A percentile compares a stretch with the other conserved stretches of the same genome.
Conservation (phyloP, 2,888 invertebrate genomes). For the Junonia oenone region DNA sequence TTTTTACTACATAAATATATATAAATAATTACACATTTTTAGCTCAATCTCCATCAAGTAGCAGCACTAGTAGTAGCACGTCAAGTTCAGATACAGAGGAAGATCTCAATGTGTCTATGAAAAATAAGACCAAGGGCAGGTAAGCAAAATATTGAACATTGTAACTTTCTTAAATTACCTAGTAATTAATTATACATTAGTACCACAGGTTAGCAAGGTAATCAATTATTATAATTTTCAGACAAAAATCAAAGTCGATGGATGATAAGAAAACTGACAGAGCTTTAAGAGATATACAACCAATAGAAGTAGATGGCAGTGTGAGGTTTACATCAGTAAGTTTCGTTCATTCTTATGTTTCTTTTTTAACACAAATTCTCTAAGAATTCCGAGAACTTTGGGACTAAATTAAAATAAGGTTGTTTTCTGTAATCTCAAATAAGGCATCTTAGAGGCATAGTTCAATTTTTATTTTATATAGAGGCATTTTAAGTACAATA, state of each 20-base stretch:
- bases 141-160: slow-evolving; percentile 32
- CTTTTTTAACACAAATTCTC: too few species aligned
- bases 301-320: slow-evolving; percentile 68
- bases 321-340: slow-evolving; percentile 71
- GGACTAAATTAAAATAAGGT: too few species aligned
- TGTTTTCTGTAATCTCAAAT: too few species aligned
- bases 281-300: slow-evolving; percentile 73
- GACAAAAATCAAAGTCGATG: slow-evolving; percentile 70
- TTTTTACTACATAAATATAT: too few species aligned
- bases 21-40: too few species aligned
- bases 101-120: slow-evolving; percentile 75
- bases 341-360: slow-evolving; percentile 14
- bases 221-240: too few species aligned
- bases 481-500: too few species aligned
- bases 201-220: not conserved
- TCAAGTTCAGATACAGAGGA: slow-evolving; percentile 68
- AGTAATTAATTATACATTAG: too few species aligned
- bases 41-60: slow-evolving; percentile 71
- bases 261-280: slow-evolving; percentile 71
- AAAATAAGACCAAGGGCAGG: slow-evolving; percentile 74
- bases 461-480: too few species aligned
- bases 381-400: too few species aligned
- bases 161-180: too few species aligned
- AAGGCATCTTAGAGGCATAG: too few species aligned
- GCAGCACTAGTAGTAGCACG: slow-evolving; percentile 57